Base-by-base conservation (phyloP, 2,888 invertebrate genomes). In the Ophion obscuratus region DNA sequence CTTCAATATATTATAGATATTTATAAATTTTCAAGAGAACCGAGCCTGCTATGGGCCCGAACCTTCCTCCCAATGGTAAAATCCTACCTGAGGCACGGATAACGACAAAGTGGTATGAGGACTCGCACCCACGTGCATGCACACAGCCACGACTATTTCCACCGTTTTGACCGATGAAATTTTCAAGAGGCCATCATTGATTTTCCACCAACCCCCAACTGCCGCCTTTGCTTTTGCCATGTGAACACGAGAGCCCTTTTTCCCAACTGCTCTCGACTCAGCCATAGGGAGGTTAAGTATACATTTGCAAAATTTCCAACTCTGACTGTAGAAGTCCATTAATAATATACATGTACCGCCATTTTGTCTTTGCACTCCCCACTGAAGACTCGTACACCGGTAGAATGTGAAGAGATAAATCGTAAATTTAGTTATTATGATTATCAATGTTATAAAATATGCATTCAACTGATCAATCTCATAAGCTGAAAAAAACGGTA, bases 111-210 rank as follows among this genome's bases (percentile, higher is more conserved):
- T 80, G 80, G 83, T 78, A 81, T 80, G 83, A 73, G 81, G 27
- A 57, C 40, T n/a, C 7, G 66, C 71, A 57, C 59, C 36, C 73
- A 66, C 64, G 14, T 61, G 81, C 87, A 83, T 81, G 78, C 81
- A 59, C 53, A 47, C 84, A 88, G 79, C 87, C 88, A 85, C 88
- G 90, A 88, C 90, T 91, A 91, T 90, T 91, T 88, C 91, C 89
- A 87, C 88, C 86, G 88, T 91, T 91, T 92, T 91, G 90, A 90
- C 90, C 89, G 89, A 89, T 91, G 89, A 91, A 91, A 91, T 90
- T 91, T 92, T 91, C 89, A 91, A 90, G 91, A 91, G 90, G 87
- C 90, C 91, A 90, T 91, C 90, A 91, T 91, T 91, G 91, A 91
- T 91, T 91, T 91, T 92, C 89, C 88, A 89, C 87, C 87, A 61